Evolutionary conservation across 2,113 vertebrate species (phyloP).

Genomic region (Barnardius zonarius): DNA sequence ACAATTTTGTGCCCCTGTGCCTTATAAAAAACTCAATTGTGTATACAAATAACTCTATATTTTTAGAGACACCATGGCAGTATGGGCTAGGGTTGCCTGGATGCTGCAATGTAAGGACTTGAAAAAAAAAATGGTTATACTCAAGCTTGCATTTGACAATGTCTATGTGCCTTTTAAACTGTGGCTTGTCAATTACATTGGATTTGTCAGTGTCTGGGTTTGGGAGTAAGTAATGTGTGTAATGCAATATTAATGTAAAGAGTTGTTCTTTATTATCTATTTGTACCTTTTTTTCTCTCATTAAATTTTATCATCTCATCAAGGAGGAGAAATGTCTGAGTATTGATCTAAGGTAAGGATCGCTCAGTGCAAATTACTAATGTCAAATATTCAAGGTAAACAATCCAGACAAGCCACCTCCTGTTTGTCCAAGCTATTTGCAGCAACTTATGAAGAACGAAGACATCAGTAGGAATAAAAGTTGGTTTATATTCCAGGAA

Average conservation of each 20-base stretch:
- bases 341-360: background rate
- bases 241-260: conserved; percentile 16
- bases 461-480: background rate
- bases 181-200: background rate
- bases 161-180: background rate
- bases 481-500: background rate
- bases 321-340: background rate
- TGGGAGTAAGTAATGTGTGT: background rate
- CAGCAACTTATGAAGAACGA: background rate
- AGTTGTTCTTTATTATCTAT: background rate
- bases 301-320: background rate
- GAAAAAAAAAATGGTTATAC: background rate
- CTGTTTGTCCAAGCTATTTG: background rate
- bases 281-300: background rate
- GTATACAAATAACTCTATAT: background rate
- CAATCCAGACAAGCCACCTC: background rate
- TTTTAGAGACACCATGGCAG: background rate
- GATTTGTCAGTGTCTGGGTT: background rate
- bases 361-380: background rate
- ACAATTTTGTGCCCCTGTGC: background rate
- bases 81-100: background rate
- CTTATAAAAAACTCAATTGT: background rate
- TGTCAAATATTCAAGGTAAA: conserved; percentile 1
- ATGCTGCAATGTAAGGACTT: background rate
- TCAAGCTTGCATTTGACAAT: background rate